Evolutionary conservation across 2,113 vertebrate genomes (phyloP).

Genomic region (Taxidea taxus): DNA sequence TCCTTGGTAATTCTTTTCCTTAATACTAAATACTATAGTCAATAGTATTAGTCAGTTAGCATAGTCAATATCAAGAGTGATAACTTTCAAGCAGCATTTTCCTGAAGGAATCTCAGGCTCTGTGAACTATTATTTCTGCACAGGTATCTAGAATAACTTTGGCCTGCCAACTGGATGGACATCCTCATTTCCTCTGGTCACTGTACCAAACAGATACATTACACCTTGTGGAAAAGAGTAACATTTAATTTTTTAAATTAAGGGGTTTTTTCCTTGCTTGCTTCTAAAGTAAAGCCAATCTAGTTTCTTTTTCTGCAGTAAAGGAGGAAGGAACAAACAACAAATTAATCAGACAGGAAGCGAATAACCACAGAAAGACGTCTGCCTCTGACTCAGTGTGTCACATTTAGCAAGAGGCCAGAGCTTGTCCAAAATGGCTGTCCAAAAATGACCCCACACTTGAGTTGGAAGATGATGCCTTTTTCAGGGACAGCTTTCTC

Average conservation of each 20-base stretch:
- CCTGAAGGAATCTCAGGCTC: constrained; percentile 42
- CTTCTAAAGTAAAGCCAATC: constrained; percentile 68
- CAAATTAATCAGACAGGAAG: constrained; percentile 87
- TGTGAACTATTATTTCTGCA: constrained; percentile 6
- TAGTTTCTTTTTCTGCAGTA: constrained; percentile 74
- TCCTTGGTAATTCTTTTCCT: constrained; percentile 54
- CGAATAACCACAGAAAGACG: constrained; percentile 81
- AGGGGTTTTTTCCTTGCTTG: neutral
- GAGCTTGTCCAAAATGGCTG: constrained; percentile 74
- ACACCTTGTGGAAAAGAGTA: neutral
- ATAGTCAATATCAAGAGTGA: neutral
- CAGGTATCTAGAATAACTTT: neutral
- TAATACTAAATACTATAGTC: neutral
- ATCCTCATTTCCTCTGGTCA: neutral
- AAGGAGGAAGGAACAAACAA: constrained; percentile 75
- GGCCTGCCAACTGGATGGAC: neutral
- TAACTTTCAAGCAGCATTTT: constrained; percentile 43
- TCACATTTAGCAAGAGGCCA: constrained; percentile 48
- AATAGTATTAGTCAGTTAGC: neutral
- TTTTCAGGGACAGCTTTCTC: constrained; percentile 14
- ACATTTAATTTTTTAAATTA: neutral
- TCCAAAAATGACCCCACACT: neutral
- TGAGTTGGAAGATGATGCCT: constrained; percentile 47
- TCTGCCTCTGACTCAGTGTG: constrained; percentile 80
- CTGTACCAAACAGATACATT: neutral